Percentiles rank a stretch among this genome's conserved stretches.
phyloP scores from a whole-genome alignment of 1,140 invertebrate genomes.

The Habropoda laboriosa region DNA sequence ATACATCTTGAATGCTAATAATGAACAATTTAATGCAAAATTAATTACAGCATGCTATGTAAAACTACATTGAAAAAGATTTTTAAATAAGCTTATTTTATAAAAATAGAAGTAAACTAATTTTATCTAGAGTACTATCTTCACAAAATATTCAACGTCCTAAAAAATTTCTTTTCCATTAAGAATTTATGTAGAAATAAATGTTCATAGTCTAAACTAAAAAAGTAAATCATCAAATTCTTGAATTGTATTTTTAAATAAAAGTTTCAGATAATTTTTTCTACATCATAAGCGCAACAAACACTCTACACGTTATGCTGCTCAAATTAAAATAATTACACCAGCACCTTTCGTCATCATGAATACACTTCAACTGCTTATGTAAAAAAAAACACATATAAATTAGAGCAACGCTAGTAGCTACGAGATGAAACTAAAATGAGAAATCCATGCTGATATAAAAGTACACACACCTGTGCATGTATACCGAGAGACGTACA shows the following conservation, averaged over 20 bases:
- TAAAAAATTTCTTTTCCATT: no score
- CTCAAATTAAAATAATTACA: conserved; percentile 28
- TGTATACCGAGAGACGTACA: conserved; percentile 30
- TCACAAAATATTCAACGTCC: no score
- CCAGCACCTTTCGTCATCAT: conserved; percentile 49
- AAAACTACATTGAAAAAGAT: conserved; percentile 19
- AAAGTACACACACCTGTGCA: conserved; percentile 1
- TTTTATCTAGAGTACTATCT: not conserved
- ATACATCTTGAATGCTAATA: not conserved
- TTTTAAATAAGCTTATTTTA: not conserved
- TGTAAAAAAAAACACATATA: conserved; percentile 45
- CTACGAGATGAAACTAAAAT: conserved; percentile 59
- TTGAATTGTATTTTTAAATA: not conserved
- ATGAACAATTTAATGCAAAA: conserved; percentile 21
- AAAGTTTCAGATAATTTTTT: not conserved
- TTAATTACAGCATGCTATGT: conserved; percentile 61
- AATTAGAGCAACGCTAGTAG: conserved; percentile 42
- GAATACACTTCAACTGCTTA: conserved; percentile 41
- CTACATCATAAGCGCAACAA: conserved; percentile 23
- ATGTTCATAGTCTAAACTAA: not conserved
- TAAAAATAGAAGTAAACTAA: not conserved
- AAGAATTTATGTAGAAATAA: not conserved
- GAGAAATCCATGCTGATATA: conserved; percentile 55
- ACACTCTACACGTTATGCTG: conserved; percentile 19
- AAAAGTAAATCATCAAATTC: not conserved